Base-by-base conservation (phyloP, 2,797 vertebrate species). In the Characodon lateralis region DNA sequence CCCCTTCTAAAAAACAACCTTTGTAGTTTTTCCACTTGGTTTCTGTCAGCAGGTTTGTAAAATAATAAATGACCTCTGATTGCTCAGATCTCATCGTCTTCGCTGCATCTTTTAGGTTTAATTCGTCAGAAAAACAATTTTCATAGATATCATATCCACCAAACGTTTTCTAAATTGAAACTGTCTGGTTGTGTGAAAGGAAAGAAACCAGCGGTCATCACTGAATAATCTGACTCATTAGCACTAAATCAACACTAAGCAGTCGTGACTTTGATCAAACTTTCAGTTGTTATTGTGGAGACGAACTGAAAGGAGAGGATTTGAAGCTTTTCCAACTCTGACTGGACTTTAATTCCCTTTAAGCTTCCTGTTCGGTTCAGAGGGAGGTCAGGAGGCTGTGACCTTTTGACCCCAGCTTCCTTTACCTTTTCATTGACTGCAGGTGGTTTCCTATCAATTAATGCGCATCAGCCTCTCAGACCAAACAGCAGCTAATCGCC, bases 321-420 rank as follows among this genome's bases (percentile, higher is more conserved):
- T 59, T 81, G 48, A 5, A 58, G 46, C 69, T 41, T 65, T 79
- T 76, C 87, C 56, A 68, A 63, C 87, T 84, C 16, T 26, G 58
- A 5, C 26, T 86, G 76, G 85, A 80, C 83, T 74, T 74, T 83
- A 66, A 83, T 9, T 76, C 77, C 74, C 61, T 69, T 56, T 75
- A 78, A 85, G 79, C 87, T 85, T 87, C 80, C 83, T 53, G 76
- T 53, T 80, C 0, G 31, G 41, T 77, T 69, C 56, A 76, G 50
- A 35, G 74, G 58, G 35, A 79, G 78, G 81, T 86, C 71, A 51
- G 24, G 58, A 50, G n/a, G 74, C 18, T 3, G 13, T 8, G 81
- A 84, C 85, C 89, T 83, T 66, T 80, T 73, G 80, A 53, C 87
- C 26, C 43, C 0, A 8, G 70, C 53, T 78, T 83, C 74, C 77